Evolutionary conservation across 2,797 vertebrate genomes (phyloP), one percentile per base, ranked within the genome.

Genomic region (Tenualosa ilisha): DNA sequence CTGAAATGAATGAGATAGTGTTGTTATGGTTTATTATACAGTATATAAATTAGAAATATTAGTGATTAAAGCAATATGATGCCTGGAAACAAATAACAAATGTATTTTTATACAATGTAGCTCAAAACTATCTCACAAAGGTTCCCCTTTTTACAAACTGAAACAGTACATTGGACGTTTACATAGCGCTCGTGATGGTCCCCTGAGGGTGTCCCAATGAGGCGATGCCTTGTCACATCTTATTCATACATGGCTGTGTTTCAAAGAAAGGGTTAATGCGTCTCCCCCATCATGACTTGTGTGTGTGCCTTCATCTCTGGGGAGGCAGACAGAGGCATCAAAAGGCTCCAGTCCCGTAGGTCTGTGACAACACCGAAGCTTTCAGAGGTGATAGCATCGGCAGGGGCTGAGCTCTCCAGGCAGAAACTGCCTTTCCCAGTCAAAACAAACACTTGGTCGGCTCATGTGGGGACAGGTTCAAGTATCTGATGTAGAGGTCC

Each of bases 391-490:
- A 79, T 79, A 79, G 40, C 72, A 79, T 79, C 72, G 7, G 72
- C 37, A 79, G 17, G 15, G 72, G 17, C 40, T 79, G 72, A 40
- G 40, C 72, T 20, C 20, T 40, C 40, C 37, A 22, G 40, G 40
- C 68, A 75, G 31, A 75, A 6, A 37, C 13, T 1, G 37, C 72
- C 37, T 9, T 8, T 40, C 72, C 72, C 72, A 79, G 72, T 46
- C 72, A 79, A 79, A 79, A 79, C 72, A 79, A 79, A 79, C 20
- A 79, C 72, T 79, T 79, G 72, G 15, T 46, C 11, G 37, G 72
- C 72, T 79, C 72, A 79, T 79, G 72, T 79, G 40, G 72, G 72
- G 72, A 79, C 72, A 79, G 72, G 72, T 79, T 79, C 72, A 79
- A 43, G 72, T 79, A 79, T 79, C 40, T 46, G 72, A 79, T 79